These are phyloP conservation scores for Megalonaias nervosa DNA, from an alignment of 1,140 invertebrate species.

Conservation along the genomic window DNA sequence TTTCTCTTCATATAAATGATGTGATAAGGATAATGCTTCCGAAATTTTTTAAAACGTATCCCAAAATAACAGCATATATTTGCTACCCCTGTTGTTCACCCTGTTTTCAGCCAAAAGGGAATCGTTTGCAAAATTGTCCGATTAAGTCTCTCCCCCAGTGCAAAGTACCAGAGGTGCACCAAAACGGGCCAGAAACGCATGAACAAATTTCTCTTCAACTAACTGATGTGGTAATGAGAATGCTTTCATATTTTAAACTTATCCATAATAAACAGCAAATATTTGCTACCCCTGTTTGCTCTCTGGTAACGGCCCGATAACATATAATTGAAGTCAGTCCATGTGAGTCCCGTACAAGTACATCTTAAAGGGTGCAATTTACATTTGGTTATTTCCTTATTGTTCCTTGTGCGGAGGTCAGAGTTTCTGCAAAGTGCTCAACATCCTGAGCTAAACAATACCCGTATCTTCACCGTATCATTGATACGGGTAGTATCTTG, in stretches of 20 bases:
- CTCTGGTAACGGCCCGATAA: constrained; percentile 21
- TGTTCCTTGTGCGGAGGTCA: no score
- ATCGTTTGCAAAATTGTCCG: no score
- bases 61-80: constrained; percentile 18
- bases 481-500: no score
- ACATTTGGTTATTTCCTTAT: no score
- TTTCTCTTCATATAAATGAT: background rate
- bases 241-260: constrained; percentile 27
- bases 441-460: no score
- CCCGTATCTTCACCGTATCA: no score
- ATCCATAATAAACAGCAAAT: constrained; percentile 25
- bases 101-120: no score
- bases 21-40: constrained; percentile 18
- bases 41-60: constrained; percentile 11
- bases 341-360: constrained; percentile 1
- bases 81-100: constrained; percentile 6
- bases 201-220: background rate
- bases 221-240: constrained; percentile 12
- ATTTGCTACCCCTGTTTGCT: constrained; percentile 15
- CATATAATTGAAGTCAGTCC: constrained; percentile 24
- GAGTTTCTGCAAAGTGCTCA: no score
- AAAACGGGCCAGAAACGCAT: no score
- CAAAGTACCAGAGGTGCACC: no score
- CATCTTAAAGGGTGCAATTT: no score
- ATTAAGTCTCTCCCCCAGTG: no score